Evolutionary conservation across 1,140 invertebrate genomes (phyloP), one percentile per base, ranked within the genome.

Genomic region (Lepidurus packardi): DNA sequence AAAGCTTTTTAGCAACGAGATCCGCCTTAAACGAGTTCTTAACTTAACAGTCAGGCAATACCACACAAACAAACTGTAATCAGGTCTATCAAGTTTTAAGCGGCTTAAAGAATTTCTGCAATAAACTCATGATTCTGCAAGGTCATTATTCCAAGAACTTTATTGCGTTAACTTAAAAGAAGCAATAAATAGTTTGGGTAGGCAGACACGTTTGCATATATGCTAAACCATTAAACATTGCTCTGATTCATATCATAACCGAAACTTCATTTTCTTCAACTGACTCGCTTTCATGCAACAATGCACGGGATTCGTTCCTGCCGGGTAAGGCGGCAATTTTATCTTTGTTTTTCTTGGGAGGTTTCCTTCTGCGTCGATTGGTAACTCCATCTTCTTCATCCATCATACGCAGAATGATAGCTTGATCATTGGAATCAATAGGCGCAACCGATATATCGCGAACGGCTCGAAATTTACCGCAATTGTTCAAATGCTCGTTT

Each of bases 401-500:
- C 96, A 98, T 98, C 94, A 98, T 97, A 10, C 93, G 89, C 16
- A 97, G 86, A 78, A 98, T 94, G 82, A 94, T 89, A 1, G 90
- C 91, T 85, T 97, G 94, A 88, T 98, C 94, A 6, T 93, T 95
- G 77, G 93, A 93, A 85, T 98, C 95, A 25, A 99, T 90, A 0
- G 98, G 98, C 10, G 96, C 96, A 34, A 99, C 96, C 0, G 95
- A 98, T 79, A 99, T 99, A 85, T 99, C 98, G 25, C 98, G 86
- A 0, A 99, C 98, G 5, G 98, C 98, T 84, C 98, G 88, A 87
- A 99, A 99, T 88, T 99, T 96, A 86, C 98, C 98, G 87, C 97
- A 99, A 87, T 99, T 99, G 86, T 99, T 99, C 43, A 91, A 84
- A 82, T 99, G 98, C 84, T 99, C 98, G 87, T 99, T 99, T 87